Conservation (phyloP, 2,888 invertebrate genomes). For the Mythimna ferrago region DNA sequence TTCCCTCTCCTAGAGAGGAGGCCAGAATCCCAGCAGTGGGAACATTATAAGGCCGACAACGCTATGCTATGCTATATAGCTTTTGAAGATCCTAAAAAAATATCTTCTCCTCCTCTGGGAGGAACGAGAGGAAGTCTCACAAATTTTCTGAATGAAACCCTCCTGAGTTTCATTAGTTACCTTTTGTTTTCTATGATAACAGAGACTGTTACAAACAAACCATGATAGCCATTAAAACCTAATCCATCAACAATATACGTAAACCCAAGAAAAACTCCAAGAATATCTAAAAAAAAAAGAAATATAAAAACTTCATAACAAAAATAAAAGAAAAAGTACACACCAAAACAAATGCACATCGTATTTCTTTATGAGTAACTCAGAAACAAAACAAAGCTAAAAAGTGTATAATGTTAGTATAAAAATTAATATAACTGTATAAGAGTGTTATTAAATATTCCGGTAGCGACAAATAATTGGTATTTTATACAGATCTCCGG, state of each 20-base stretch:
- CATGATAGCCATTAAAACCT: neutral
- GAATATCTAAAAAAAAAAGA: neutral
- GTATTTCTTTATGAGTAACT: constrained; percentile 35
- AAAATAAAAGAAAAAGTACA: constrained; percentile 33
- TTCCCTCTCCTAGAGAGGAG: too few species aligned
- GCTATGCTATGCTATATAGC: too few species aligned
- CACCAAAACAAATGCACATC: constrained; percentile 31
- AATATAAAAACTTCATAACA: constrained; percentile 20
- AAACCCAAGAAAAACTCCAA: neutral
- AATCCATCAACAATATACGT: neutral
- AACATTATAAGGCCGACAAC: too few species aligned
- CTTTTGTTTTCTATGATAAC: too few species aligned
- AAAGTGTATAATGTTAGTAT: constrained; percentile 58
- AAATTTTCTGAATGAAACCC: too few species aligned
- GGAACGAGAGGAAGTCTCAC: too few species aligned
- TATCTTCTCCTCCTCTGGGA: too few species aligned
- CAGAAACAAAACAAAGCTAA: constrained; percentile 23
- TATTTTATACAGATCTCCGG: constrained; percentile 81
- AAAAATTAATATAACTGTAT: constrained; percentile 74
- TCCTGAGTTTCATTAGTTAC: too few species aligned
- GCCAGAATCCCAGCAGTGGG: too few species aligned
- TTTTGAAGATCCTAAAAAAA: too few species aligned
- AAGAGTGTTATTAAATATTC: constrained; percentile 73
- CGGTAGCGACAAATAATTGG: constrained; percentile 78
- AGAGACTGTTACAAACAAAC: neutral